These are phyloP conservation scores for Leucopternis melanops DNA, from an alignment of 2,113 vertebrate species.

Conservation along the genomic window DNA sequence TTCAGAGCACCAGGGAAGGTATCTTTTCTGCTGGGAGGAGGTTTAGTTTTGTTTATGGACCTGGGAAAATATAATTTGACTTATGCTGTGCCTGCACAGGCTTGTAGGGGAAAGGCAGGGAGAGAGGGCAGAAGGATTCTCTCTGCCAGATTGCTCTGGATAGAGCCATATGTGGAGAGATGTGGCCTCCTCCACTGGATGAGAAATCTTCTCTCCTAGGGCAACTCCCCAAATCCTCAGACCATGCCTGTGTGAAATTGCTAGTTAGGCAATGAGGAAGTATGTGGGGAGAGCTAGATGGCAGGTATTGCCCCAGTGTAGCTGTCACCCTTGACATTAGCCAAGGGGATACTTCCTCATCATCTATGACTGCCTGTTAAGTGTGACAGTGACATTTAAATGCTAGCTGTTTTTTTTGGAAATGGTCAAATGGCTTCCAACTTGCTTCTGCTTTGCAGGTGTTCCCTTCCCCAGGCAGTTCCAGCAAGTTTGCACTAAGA, in stretches of 20 bases:
- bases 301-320: background rate
- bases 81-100: background rate
- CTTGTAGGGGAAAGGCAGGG: background rate
- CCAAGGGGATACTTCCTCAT: background rate
- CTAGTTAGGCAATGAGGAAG: background rate
- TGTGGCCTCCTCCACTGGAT: background rate
- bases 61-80: background rate
- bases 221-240: background rate
- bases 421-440: background rate
- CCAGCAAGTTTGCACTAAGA: conserved; percentile 97
- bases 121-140: background rate
- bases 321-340: background rate
- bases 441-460: conserved; percentile 69
- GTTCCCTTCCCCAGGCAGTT: conserved; percentile 97
- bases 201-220: background rate
- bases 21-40: background rate
- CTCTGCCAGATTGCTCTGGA: background rate
- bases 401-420: background rate
- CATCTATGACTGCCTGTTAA: background rate
- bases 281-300: background rate
- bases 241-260: background rate
- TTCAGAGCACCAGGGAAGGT: background rate
- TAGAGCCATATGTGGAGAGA: background rate
- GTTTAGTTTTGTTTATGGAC: background rate
- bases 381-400: background rate